Percentiles rank a stretch among this genome's conserved stretches.
Evolutionary conservation across 2,797 vertebrate species (phyloP).

Genomic region (Florisuga fusca): DNA sequence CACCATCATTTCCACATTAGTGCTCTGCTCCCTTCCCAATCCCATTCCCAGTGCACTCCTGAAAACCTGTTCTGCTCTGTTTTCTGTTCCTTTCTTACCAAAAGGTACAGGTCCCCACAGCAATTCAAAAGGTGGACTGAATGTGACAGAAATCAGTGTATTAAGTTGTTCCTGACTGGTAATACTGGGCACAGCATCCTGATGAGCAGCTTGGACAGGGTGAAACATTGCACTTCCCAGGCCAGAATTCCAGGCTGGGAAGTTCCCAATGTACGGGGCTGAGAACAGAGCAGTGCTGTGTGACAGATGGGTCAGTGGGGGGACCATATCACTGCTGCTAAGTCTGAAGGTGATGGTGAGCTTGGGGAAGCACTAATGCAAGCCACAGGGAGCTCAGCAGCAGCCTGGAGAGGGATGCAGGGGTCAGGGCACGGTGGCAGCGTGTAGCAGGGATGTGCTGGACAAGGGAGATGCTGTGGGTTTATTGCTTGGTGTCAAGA

Average conservation of each 20-base stretch:
- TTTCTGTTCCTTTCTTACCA: neutral
- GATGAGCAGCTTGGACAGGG: neutral
- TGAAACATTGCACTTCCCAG: too few species aligned
- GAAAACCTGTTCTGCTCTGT: neutral
- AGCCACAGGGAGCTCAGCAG: neutral
- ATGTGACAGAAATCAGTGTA: neutral
- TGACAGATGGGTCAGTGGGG: neutral
- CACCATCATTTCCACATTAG: neutral
- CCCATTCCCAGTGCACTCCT: neutral
- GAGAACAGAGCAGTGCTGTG: neutral
- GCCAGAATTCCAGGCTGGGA: too few species aligned
- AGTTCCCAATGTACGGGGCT: too few species aligned
- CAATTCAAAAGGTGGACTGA: accelerated
- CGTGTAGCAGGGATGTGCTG: neutral
- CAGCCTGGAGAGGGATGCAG: neutral
- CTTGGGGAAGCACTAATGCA: neutral
- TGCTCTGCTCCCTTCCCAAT: neutral
- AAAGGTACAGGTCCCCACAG: neutral
- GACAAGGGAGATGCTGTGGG: neutral
- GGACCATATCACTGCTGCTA: neutral
- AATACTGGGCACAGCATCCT: neutral
- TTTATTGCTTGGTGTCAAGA: neutral
- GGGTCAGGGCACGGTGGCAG: accelerated
- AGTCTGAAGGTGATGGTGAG: neutral
- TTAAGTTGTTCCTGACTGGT: neutral